Conservation (phyloP, 2,113 vertebrate genomes). For the Tetrax tetrax region DNA sequence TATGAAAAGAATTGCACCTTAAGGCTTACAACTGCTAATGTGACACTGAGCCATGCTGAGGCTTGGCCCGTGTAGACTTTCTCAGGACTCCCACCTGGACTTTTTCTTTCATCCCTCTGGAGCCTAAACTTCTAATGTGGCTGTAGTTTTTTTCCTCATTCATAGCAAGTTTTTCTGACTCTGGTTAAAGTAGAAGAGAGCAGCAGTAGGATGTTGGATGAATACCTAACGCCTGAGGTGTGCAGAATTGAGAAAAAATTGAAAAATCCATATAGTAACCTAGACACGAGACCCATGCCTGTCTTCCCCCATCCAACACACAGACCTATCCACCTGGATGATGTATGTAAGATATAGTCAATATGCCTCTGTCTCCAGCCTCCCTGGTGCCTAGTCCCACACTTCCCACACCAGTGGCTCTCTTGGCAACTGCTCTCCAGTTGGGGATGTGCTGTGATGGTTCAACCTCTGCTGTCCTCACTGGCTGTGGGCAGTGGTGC, state of each 20-base stretch:
- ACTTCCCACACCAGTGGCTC: rapidly evolving
- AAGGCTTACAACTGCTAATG: neutral
- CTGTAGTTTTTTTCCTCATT: neutral
- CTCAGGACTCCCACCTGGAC: neutral
- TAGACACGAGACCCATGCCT: neutral
- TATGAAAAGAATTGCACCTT: neutral
- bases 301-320: neutral
- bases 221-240: neutral
- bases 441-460: neutral
- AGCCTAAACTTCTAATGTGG: neutral
- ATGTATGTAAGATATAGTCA: too few relatives aligned
- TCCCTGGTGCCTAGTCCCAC: neutral
- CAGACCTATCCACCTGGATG: neutral
- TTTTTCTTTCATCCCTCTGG: neutral
- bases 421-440: rapidly evolving
- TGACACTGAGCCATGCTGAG: neutral
- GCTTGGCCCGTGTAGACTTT: neutral
- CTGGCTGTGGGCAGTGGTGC: rapidly evolving
- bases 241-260: neutral
- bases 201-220: neutral
- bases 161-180: neutral
- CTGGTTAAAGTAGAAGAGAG: neutral
- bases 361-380: neutral
- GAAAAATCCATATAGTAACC: neutral
- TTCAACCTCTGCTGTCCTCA: neutral